Conservation (phyloP, 2,888 invertebrate species). For the Caenorhabditis japonica region DNA sequence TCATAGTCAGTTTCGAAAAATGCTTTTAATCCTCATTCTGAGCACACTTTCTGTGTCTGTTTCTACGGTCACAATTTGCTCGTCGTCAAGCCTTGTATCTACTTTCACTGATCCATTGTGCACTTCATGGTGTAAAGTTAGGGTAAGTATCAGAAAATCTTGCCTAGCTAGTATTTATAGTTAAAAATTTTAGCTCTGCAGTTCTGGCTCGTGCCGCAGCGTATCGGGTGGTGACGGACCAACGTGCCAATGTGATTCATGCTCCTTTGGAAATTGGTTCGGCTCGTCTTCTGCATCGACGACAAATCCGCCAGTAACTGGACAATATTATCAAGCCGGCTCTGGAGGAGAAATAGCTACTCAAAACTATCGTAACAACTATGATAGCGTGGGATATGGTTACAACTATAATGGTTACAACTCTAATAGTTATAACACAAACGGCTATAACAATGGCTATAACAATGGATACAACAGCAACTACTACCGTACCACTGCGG, state of each 20-base stretch:
- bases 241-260: constrained; percentile 38
- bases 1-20: too few relatives aligned
- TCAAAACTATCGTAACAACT: constrained; percentile 17
- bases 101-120: constrained; percentile 49
- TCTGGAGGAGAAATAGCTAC: constrained; percentile 26
- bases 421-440: constrained; percentile 3
- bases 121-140: constrained; percentile 53
- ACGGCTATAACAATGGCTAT: constrained; percentile 6
- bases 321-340: constrained; percentile 28
- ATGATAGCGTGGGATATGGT: background rate
- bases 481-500: constrained; percentile 18
- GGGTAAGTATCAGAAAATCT: constrained; percentile 18
- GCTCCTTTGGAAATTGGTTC: constrained; percentile 33
- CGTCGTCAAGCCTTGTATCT: constrained; percentile 27
- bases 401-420: constrained; percentile 11
- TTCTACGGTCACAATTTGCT: constrained; percentile 24
- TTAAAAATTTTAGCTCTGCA: constrained; percentile 27
- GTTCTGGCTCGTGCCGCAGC: constrained; percentile 35
- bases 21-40: background rate
- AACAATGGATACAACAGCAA: constrained; percentile 23
- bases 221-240: constrained; percentile 19
- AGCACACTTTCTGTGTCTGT: background rate
- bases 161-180: background rate
- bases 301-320: constrained; percentile 29
- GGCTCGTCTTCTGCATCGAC: constrained; percentile 33